Base-by-base conservation (phyloP, 92 coral and sea anemone species). In the Palythoa caribaeorum region DNA sequence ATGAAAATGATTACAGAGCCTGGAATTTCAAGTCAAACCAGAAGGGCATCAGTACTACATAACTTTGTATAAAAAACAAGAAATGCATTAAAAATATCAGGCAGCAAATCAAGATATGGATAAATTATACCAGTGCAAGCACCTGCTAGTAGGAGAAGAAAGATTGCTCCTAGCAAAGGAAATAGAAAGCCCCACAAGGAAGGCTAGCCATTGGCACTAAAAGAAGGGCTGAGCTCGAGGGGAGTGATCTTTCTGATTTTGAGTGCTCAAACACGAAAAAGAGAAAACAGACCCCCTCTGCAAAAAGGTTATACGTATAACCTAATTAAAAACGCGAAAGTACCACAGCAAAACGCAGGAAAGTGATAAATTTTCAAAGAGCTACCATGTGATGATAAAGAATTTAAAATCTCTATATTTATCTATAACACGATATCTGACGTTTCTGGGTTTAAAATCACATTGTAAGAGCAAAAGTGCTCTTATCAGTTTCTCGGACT, bases 341-440 rank as follows among this genome's bases (percentile, higher is more conserved):
- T 77, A 47, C 40, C 81, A 77, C 81, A 52, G 50, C 81, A 77
- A 77, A 77, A 77, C 50, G 81, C 66, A 51, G 81, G 65, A 53
- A 77, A 77, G 20, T 51, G 65, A 66, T 77, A 72, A 35, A 38
- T 7, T 72, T 72, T 68, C 19, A 1, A 60, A 60, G 66, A 12
- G 66, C 19, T 60, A 60, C 14, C 19, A 60, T 60, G 19, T 12
- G 2, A 60, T 12, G 17, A 15, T 60, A 12, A 12, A 15, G 5
- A 19, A 12, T 60, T 60, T 60, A n/a, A n/a, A n/a, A n/a, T n/a
- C n/a, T n/a, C n/a, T n/a, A n/a, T n/a, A n/a, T n/a, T n/a, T n/a
- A n/a, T n/a, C n/a, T n/a, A n/a, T n/a, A n/a, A n/a, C n/a, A 3
- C 17, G 66, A 60, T 60, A 54, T 60, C 66, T 12, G 19, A 12